These are phyloP conservation scores for Penaeus monodon DNA, from an alignment of 2,888 invertebrate species.

Conservation along the genomic window DNA sequence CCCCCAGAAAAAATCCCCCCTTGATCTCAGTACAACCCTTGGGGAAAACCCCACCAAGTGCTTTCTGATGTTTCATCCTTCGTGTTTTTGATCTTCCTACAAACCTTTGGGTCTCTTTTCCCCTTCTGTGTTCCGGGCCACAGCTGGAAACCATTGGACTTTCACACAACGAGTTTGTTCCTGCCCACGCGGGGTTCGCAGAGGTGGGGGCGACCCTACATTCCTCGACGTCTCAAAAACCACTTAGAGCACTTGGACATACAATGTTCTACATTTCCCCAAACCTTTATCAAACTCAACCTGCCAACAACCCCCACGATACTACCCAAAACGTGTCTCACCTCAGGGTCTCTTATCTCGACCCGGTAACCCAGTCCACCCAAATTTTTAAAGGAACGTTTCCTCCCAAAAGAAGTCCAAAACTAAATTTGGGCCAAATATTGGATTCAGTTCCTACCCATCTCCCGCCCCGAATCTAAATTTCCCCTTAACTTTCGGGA, in stretches of 20 bases:
- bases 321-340: no score
- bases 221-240: constrained; percentile 84
- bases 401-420: no score
- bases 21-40: constrained; percentile 68
- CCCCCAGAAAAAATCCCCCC: constrained; percentile 76
- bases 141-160: constrained; percentile 67
- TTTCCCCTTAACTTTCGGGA: no score
- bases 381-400: no score
- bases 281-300: constrained; percentile 82
- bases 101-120: constrained; percentile 67
- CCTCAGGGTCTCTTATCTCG: no score
- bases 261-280: constrained; percentile 89
- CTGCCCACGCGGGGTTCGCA: constrained; percentile 81
- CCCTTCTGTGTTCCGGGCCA: constrained; percentile 67
- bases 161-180: constrained; percentile 67
- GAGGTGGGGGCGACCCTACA: constrained; percentile 84
- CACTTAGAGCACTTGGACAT: constrained; percentile 88
- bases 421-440: no score
- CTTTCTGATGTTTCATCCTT: constrained; percentile 67
- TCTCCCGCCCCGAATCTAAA: no score
- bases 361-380: no score
- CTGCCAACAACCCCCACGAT: constrained; percentile 87
- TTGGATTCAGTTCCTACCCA: no score
- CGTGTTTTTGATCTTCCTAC: constrained; percentile 67
- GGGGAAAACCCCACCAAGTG: constrained; percentile 67